phyloP scores from a whole-genome alignment of 1,140 invertebrate species.

The Pollicipes pollicipes region DNA sequence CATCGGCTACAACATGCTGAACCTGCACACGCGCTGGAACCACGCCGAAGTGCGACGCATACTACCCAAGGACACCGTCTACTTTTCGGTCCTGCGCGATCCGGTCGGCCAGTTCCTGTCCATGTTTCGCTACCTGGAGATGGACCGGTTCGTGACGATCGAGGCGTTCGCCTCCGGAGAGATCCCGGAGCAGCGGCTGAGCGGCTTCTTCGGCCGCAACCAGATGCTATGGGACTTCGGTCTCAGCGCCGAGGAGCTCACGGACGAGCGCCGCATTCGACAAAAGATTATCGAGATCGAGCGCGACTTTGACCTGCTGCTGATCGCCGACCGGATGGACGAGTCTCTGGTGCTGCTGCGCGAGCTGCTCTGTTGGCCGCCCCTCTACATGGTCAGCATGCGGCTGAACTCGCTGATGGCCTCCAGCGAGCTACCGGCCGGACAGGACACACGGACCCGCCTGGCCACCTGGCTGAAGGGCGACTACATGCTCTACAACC shows the following conservation, averaged over 20 bases:
- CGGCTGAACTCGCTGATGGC: conserved; percentile 24
- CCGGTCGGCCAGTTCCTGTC: conserved; percentile 23
- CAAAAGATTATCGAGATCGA: conserved; percentile 16
- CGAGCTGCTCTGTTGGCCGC: conserved; percentile 31
- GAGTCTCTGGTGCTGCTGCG: conserved; percentile 33
- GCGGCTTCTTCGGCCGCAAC: too few species aligned
- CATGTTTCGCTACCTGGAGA: conserved; percentile 20
- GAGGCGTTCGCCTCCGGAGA: too few species aligned
- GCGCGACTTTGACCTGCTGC: conserved; percentile 31
- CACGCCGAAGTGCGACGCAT: conserved; percentile 14
- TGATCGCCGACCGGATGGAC: conserved; percentile 35
- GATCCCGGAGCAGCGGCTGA: too few species aligned
- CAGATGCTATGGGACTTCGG: too few species aligned
- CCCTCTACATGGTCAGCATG: conserved; percentile 29
- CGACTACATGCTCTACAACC: conserved; percentile 14
- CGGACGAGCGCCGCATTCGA: too few species aligned
- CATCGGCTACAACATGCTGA: too few species aligned
- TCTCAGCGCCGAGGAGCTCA: too few species aligned
- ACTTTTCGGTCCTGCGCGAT: conserved; percentile 22
- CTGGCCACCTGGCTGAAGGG: conserved; percentile 10
- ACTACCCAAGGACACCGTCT: conserved; percentile 22
- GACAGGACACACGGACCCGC: not conserved
- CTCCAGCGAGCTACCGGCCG: not conserved
- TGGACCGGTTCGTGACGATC: conserved; percentile 13
- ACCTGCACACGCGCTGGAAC: conserved; percentile 9